phyloP scores from a whole-genome alignment of 2,797 vertebrate genomes.

The Argya squamiceps region DNA sequence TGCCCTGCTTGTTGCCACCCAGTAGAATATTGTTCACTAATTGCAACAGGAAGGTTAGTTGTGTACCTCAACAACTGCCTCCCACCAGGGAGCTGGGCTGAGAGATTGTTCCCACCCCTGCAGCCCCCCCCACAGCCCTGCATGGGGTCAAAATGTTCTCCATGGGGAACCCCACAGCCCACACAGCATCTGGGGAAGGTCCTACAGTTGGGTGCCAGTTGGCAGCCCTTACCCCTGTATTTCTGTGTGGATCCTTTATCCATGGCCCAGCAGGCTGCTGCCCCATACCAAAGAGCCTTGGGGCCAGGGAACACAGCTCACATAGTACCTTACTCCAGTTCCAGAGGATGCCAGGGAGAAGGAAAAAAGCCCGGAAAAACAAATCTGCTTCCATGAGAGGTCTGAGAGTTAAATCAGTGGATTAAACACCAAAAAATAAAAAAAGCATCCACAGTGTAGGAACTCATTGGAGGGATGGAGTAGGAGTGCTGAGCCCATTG shows the following conservation, averaged over 20 bases:
- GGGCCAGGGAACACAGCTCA: background rate
- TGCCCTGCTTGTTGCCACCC: background rate
- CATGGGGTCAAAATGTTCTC: accelerated
- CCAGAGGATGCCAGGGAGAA: background rate
- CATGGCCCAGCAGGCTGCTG: background rate
- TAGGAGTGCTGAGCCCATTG: background rate
- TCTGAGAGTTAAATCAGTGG: background rate
- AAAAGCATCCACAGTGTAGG: background rate
- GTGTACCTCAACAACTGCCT: background rate
- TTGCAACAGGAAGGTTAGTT: background rate
- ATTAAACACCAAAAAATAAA: background rate
- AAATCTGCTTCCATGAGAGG: background rate
- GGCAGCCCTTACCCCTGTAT: background rate
- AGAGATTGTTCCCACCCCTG: background rate
- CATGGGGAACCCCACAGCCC: accelerated
- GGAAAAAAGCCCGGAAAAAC: background rate
- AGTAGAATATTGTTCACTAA: background rate
- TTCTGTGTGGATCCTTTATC: background rate
- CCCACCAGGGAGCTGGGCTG: background rate
- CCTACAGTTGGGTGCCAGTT: background rate
- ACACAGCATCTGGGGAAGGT: background rate
- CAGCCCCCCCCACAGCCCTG: background rate
- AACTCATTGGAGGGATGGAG: background rate
- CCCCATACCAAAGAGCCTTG: background rate
- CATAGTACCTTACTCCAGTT: background rate